Evolutionary conservation across 2,888 invertebrate species (phyloP), one percentile per base, ranked within the genome.

Genomic region (Azorinus chamasolen): DNA sequence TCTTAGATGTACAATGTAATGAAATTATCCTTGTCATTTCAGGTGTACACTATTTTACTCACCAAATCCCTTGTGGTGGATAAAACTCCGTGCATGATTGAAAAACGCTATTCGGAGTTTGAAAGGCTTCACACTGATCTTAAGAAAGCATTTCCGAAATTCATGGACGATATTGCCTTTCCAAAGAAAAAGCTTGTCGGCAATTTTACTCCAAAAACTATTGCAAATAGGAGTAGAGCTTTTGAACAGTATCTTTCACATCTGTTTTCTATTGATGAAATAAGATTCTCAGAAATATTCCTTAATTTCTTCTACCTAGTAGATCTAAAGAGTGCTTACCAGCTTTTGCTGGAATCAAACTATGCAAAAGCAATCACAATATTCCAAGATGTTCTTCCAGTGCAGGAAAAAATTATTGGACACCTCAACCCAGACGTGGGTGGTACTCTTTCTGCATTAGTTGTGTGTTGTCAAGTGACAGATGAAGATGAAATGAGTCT

Each of bases 191-290:
- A 89, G n/a, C 65, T 93, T 4, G 70, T 90, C 32, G 93, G 93
- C 4, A 93, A 93, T 79, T 93, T 93, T 77, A 91, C 89, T 2
- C 87, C 90, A 20, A 91, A 92, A 45, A 93, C 93, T 16, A 92
- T 91, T 37, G 92, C 92, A 4, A 88, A 79, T 72, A 74, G 93
- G 63, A 93, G 93, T 62, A 85, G 92, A 41, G 92, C 92, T 1
- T 93, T 93, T 84, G 93, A 93, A 71, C 93, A 93, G 68, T 92
- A 92, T 68, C 87, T 93, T 2, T 87, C 89, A 20, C 91, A 93
- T 68, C 66, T 93, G 1, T 91, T 89, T 72, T 88, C 91, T 16
- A 77, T 89, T 14, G 90, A 91, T 61, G 78, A 83, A n/a, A 64
- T 93, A 2, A 77, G 92, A 27, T 88, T 89, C 51, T 91, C 91